Conservation (phyloP, 2,797 vertebrate species). For the Oceanodroma leucorhoa region DNA sequence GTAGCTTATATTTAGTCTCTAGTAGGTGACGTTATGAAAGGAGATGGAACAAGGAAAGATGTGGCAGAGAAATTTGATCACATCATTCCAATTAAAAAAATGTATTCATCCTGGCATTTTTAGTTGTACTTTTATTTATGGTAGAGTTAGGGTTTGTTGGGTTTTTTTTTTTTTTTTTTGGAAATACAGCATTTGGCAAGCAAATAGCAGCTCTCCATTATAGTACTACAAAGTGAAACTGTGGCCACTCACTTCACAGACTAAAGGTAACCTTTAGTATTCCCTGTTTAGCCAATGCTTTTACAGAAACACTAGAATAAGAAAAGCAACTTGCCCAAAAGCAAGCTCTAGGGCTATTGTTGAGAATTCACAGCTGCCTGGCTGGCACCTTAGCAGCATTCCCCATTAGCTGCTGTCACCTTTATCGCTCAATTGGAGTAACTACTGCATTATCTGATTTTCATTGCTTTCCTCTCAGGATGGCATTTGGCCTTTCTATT, state of each 20-base stretch:
- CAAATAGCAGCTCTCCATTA: background rate
- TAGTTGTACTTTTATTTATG: background rate
- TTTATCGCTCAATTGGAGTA: background rate
- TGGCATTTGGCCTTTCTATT: slow-evolving; percentile 24
- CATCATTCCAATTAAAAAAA: background rate
- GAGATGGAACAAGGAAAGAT: background rate
- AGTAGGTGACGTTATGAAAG: background rate
- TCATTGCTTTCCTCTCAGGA: background rate
- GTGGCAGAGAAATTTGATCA: background rate
- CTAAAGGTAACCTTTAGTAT: background rate
- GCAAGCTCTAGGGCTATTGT: background rate
- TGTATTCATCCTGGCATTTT: background rate
- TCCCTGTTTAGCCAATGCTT: background rate
- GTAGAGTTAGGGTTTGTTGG: background rate
- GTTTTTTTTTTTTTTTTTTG: background rate
- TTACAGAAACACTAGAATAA: background rate
- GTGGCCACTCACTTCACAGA: background rate
- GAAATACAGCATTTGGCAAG: background rate
- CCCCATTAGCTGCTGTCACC: background rate
- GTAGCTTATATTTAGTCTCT: background rate
- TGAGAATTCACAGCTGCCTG: background rate
- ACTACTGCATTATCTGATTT: slow-evolving; percentile 1
- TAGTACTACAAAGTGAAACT: background rate
- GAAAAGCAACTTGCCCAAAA: background rate
- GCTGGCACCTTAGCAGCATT: background rate